Evolutionary conservation across 2,797 vertebrate species (phyloP).

Genomic region (Ara ararauna): DNA sequence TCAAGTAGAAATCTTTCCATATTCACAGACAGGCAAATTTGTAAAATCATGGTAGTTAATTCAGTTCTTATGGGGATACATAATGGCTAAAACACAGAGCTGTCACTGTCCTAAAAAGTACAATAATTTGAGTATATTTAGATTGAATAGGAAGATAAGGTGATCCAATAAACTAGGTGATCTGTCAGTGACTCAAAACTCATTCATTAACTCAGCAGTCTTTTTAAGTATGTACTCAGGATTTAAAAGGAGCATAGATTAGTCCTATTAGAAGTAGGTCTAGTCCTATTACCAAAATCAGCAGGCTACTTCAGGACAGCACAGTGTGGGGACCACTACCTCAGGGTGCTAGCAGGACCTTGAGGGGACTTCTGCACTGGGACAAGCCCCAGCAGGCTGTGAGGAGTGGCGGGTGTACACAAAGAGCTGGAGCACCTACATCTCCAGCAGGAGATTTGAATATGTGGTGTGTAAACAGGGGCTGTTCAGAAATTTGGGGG

Average conservation of each 20-base stretch:
- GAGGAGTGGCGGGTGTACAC: accelerated
- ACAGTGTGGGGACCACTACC: background rate
- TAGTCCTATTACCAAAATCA: background rate
- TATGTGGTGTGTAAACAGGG: background rate
- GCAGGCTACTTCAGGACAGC: background rate
- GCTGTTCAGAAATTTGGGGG: background rate
- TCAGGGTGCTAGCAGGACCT: background rate
- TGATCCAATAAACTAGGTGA: background rate
- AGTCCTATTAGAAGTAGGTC: background rate
- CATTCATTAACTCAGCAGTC: background rate
- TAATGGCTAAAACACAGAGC: background rate
- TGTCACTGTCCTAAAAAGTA: background rate
- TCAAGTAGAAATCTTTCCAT: background rate
- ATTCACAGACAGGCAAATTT: background rate
- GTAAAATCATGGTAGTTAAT: background rate
- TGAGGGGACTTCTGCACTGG: background rate
- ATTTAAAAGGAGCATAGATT: background rate
- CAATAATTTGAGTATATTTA: background rate
- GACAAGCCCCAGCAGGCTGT: background rate
- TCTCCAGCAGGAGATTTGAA: background rate
- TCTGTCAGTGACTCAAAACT: background rate
- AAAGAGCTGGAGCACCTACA: background rate
- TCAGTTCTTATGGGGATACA: background rate
- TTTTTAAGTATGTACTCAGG: accelerated
- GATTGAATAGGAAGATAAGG: background rate